Base-by-base conservation (phyloP, 2,113 vertebrate species). In the Bambusicola thoracicus region DNA sequence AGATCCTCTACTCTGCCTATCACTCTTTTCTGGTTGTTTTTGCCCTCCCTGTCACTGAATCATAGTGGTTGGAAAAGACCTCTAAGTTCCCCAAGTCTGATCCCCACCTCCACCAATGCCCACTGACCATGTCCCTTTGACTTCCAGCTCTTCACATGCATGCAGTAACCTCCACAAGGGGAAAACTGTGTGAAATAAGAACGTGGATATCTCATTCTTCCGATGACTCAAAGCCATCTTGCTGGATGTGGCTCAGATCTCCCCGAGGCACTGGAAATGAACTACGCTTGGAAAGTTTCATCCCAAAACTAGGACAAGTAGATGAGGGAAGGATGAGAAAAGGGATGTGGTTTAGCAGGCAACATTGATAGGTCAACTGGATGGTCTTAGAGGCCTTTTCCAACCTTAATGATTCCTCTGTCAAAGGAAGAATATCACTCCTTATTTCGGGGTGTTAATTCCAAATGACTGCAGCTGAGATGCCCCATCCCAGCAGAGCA, bases 181-280 rank as follows among this genome's bases (percentile, higher is more conserved):
- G 59, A 2, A 56, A 82, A 25, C 46, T 2, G 13, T 44, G 19
- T 5, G 30, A 38, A 73, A 65, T 34, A 73, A 65, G 34, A 49
- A 29, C 0, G 0, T 0, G 17, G 7, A 9, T 44, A 24, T 27
- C 18, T 11, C 29, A 1, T 61, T 82, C 81, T 76, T 49, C 24
- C 32, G 13, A 38, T 38, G 38, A 51, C 58, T 72, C 70, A 44
- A 61, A 44, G 19, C 7, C 80, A 49, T 0, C 38, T 55, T 2
- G 0, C 32, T 58, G 67, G 22, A 2, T 40, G 18, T 10, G 24
- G 49, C 79, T 67, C 51, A 87, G 41, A 32, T 53, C 46, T 44
- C 44, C 63, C 58, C 3, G 16, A 13, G 36, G 46, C 18, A 20
- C 24, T 17, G 24, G 38, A 7, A 46, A 59, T 1, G 14, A 43